Evolutionary conservation across 1,140 invertebrate species (phyloP).

Genomic region (Philotrypesis tridentata): DNA sequence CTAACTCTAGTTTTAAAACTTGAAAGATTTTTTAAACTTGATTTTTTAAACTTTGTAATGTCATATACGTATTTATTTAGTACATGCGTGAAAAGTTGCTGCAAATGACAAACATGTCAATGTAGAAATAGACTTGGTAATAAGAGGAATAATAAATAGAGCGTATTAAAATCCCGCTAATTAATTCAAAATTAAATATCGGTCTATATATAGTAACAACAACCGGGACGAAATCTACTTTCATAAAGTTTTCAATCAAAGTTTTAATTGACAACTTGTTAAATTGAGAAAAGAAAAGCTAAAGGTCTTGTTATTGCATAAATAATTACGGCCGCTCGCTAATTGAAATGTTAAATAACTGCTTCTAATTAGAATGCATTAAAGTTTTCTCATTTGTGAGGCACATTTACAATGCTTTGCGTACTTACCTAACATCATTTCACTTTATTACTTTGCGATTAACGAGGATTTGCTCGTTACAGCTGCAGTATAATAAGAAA

Average conservation of each 20-base stretch:
- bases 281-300: not conserved
- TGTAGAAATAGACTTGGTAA: too few relatives aligned
- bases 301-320: constrained; percentile 4
- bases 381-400: constrained; percentile 31
- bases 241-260: not conserved
- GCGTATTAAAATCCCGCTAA: too few relatives aligned
- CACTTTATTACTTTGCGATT: constrained; percentile 40
- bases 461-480: constrained; percentile 37
- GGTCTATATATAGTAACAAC: not conserved
- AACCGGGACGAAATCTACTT: not conserved
- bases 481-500: constrained; percentile 25
- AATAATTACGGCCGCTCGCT: not conserved
- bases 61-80: too few relatives aligned
- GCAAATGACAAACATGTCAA: too few relatives aligned
- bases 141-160: too few relatives aligned
- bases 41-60: too few relatives aligned
- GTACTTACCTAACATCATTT: constrained; percentile 29
- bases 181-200: too few relatives aligned
- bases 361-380: constrained; percentile 32
- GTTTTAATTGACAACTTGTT: constrained; percentile 13
- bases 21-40: too few relatives aligned
- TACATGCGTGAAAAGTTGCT: too few relatives aligned
- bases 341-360: constrained; percentile 35
- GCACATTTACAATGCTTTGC: constrained; percentile 7
- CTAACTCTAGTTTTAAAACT: too few relatives aligned